phyloP scores from a whole-genome alignment of 64 coral and sea anemone species.

The Actinia tenebrosa region DNA sequence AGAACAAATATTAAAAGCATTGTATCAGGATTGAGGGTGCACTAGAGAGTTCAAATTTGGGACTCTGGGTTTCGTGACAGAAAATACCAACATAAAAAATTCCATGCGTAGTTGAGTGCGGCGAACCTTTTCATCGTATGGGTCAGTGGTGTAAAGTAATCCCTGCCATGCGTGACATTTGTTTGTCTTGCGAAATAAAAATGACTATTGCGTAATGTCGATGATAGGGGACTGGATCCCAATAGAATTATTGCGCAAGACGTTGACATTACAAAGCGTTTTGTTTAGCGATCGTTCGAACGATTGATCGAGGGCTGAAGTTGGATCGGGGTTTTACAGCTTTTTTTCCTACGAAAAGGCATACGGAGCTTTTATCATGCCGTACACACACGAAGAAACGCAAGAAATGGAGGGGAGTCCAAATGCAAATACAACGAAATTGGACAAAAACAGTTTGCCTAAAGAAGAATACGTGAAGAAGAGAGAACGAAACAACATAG shows the following conservation, averaged over 20 bases:
- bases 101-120: too few relatives aligned
- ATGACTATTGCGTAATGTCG: neutral
- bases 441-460: neutral
- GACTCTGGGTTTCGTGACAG: too few relatives aligned
- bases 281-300: neutral
- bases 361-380: conserved; percentile 1
- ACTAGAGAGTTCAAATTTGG: too few relatives aligned
- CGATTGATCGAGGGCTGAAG: neutral
- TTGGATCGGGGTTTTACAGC: neutral
- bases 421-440: neutral
- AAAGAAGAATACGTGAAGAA: conserved; percentile 81
- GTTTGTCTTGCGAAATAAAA: neutral
- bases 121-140: too few relatives aligned
- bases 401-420: neutral
- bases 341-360: neutral
- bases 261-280: neutral
- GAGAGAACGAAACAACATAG: conserved; percentile 89
- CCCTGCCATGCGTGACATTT: neutral
- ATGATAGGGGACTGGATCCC: neutral
- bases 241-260: neutral
- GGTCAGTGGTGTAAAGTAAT: neutral
- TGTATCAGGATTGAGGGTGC: too few relatives aligned
- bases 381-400: neutral
- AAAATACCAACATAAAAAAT: too few relatives aligned
- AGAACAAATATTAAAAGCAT: too few relatives aligned